Base-by-base conservation (phyloP, 2,888 invertebrate species). In the Drosophila macrothrix region DNA sequence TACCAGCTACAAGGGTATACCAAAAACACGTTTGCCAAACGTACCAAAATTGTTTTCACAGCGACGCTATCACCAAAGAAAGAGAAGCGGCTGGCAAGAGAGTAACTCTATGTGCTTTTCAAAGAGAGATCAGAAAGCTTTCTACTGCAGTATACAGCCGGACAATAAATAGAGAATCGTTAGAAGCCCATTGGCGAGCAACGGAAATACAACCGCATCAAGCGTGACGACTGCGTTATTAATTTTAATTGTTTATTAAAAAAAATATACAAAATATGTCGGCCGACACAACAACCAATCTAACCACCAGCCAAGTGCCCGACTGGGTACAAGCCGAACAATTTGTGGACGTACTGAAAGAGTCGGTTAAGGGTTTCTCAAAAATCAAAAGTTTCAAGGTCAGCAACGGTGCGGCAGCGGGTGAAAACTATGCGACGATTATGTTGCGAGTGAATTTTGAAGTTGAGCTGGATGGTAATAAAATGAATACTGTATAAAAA, bases 391-490 rank as follows among this genome's bases (percentile, higher is more conserved):
- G 39, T 22, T 82, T 88, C 4, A 81, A 71, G 29, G 41, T 72
- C 19, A 54, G 25, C 9, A 74, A 74, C 1, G 92, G 91, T 14
- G 62, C 78, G 5, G 81, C 73, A 4, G 80, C 86, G 0, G 92
- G 92, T 0, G 92, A 93, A 67, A 93, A 93, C 67, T 93, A 90
- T 74, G 78, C 89, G n/a, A 92, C 92, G 0, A 58, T 90, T 4
- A 91, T 93, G 90, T 52, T 91, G 31, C 83, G 92, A 14, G 31
- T 90, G 3, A 61, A 76, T 22, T 76, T 92, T 16, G 87, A 87
- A 1, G 64, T 91, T 16, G 86, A 91, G 53, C 62, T 92, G 16
- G 67, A 83, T 29, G 84, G 93, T 92, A 76, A 72, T 16, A 56
- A 54, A 62, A 31, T 25, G 1, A 16, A 25, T 19, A 28, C 31